Base-by-base conservation (phyloP, 2,888 invertebrate genomes). In the Lochmaea capreae region DNA sequence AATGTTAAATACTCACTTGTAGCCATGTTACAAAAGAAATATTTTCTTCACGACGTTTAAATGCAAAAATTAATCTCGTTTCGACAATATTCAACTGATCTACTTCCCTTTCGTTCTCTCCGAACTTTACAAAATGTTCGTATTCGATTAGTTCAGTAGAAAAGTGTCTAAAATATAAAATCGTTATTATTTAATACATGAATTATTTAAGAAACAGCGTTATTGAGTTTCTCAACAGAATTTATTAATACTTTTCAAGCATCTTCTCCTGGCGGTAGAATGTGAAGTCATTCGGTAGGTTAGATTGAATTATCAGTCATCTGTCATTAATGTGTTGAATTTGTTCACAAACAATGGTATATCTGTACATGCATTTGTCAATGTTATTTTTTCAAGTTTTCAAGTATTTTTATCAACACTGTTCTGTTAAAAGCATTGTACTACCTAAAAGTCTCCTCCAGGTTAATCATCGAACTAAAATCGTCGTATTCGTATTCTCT, bases 61-160 rank as follows among this genome's bases (percentile, higher is more conserved):
- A 76, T 10, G 72, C 65, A 67, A 78, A 78, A 22, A 66, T 65
- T 0, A 78, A 73, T 49, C 73, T 72, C 16, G 76, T 73, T 57
- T 76, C 76, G 11, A 78, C 65, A 52, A 76, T 72, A 63, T 78
- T 78, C 14, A 76, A 52, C 49, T 70, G 74, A 10, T 43, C 63
- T n/a, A 75, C 68, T 52, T 78, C 76, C 33, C 69, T 75, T 33
- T 78, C 76, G 11, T 58, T 67, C 54, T 76, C 78, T n/a, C 70
- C 74, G 46, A 68, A 74, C 57, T 68, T 72, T 6, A 78, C 54
- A 54, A 78, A 78, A 54, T 74, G 59, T n/a, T 71, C 67, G 61
- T 76, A 78, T 26, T 71, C 59, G 0, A 74, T 62, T 46, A 65
- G 57, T 3, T 65, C 71, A 22, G 46, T 61, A 11, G 75, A 75